phyloP scores from a whole-genome alignment of 2,888 invertebrate species.

The Drepana falcataria region DNA sequence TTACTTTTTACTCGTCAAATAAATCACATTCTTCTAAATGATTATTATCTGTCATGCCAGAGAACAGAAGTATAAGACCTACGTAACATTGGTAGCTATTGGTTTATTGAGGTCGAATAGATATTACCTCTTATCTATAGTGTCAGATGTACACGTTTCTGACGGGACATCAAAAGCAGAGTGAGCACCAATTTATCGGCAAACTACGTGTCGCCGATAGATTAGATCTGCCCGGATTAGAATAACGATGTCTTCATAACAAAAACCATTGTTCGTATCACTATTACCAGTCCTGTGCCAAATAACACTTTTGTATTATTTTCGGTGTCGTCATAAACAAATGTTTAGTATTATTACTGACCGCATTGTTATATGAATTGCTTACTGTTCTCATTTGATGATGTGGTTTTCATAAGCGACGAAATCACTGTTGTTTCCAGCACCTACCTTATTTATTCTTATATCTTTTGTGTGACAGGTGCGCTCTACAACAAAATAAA shows the following conservation, averaged over 20 bases:
- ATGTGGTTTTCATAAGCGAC: not conserved
- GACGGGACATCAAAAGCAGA: not conserved
- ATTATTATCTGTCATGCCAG: not conserved
- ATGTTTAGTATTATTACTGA: not conserved
- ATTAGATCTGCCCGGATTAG: slow-evolving; percentile 2
- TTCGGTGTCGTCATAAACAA: not conserved
- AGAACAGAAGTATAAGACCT: too few relatives aligned
- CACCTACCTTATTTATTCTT: slow-evolving; percentile 15
- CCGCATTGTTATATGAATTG: not conserved
- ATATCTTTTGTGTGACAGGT: slow-evolving; percentile 41
- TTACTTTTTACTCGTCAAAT: too few relatives aligned
- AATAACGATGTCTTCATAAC: slow-evolving; percentile 8
- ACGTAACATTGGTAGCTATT: not conserved
- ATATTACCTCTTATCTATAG: not conserved
- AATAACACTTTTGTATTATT: slow-evolving; percentile 4
- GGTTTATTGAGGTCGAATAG: not conserved
- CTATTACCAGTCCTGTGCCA: not conserved
- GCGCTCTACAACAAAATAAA: slow-evolving; percentile 41
- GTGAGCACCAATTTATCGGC: not conserved
- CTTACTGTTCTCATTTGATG: not conserved
- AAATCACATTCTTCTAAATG: too few relatives aligned
- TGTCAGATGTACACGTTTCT: not conserved
- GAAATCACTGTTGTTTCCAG: not conserved
- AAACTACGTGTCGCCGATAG: not conserved
- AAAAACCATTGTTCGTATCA: slow-evolving; percentile 7